These are phyloP conservation scores for Stenotaenia linearis DNA, from an alignment of 2,888 invertebrate species.

Conservation along the genomic window DNA sequence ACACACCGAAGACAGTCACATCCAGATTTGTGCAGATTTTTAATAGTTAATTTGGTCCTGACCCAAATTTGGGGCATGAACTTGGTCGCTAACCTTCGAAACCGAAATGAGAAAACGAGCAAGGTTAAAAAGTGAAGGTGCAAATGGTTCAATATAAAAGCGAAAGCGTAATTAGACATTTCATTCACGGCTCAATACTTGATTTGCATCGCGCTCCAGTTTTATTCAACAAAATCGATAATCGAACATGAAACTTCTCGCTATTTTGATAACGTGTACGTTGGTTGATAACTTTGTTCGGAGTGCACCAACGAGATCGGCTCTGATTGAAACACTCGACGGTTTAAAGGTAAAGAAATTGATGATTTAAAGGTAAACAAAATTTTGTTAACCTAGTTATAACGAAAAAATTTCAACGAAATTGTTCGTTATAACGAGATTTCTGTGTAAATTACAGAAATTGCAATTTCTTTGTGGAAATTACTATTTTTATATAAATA, in stretches of 20 bases:
- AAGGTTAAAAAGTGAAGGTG: not conserved
- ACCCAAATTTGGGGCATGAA: constrained; percentile 5
- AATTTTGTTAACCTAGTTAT: too few relatives aligned
- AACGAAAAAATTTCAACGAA: too few relatives aligned
- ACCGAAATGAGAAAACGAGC: not conserved
- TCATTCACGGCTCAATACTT: not conserved
- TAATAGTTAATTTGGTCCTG: not conserved
- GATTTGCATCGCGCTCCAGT: not conserved
- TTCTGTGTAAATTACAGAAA: too few relatives aligned
- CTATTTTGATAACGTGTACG: not conserved
- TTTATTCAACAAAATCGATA: too few relatives aligned
- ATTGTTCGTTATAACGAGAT: too few relatives aligned
- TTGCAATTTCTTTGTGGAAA: too few relatives aligned
- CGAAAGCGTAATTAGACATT: not conserved
- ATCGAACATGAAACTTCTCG: not conserved
- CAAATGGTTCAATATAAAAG: not conserved
- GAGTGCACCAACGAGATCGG: not conserved
- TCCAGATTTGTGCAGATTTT: constrained; percentile 1
- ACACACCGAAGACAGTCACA: not conserved
- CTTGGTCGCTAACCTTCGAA: not conserved
- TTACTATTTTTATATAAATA: too few relatives aligned
- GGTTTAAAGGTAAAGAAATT: not conserved
- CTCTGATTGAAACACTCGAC: not conserved
- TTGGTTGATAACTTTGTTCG: not conserved
- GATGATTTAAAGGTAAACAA: too few relatives aligned